Percentiles rank a stretch among this genome's conserved stretches.
These are phyloP conservation scores for Tachina grossa DNA, from an alignment of 2,888 invertebrate genomes.

Conservation along the genomic window DNA sequence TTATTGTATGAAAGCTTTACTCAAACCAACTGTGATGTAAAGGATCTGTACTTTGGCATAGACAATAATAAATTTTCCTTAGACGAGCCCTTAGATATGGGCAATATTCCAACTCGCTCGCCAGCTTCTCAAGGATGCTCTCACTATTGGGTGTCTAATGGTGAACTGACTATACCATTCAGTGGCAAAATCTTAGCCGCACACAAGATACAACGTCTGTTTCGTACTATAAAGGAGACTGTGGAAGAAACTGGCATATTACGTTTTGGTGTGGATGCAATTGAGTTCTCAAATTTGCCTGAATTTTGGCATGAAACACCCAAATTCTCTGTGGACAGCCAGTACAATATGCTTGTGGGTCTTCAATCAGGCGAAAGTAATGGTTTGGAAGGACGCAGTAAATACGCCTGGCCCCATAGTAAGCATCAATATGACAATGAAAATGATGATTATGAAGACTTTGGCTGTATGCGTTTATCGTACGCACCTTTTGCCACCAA, in stretches of 20 bases:
- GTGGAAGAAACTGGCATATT: conserved; percentile 60
- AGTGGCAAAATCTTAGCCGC: conserved; percentile 76
- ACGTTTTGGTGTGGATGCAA: conserved; percentile 79
- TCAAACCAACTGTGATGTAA: conserved; percentile 76
- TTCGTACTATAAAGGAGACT: conserved; percentile 75
- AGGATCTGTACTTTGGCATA: conserved; percentile 79
- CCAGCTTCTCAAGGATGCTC: conserved; percentile 75
- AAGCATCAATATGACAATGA: conserved; percentile 76
- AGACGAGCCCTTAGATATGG: conserved; percentile 43
- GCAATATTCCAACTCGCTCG: conserved; percentile 71
- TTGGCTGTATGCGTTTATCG: conserved; percentile 75
- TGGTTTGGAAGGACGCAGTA: conserved; percentile 77
- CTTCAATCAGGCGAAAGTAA: conserved; percentile 77
- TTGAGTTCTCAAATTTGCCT: conserved; percentile 78
- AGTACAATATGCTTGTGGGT: conserved; percentile 80
- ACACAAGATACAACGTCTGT: conserved; percentile 77
- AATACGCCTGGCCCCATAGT: conserved; percentile 78
- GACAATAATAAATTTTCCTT: conserved; percentile 77
- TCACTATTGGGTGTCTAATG: conserved; percentile 80
- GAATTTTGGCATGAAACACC: conserved; percentile 75
- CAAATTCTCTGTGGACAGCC: conserved; percentile 79
- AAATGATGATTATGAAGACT: conserved; percentile 72
- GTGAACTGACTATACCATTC: conserved; percentile 79
- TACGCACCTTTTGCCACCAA: conserved; percentile 75
- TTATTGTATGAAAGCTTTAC: conserved; percentile 79